phyloP scores from a whole-genome alignment of 2,797 vertebrate species.

The Poecilia velifera region DNA sequence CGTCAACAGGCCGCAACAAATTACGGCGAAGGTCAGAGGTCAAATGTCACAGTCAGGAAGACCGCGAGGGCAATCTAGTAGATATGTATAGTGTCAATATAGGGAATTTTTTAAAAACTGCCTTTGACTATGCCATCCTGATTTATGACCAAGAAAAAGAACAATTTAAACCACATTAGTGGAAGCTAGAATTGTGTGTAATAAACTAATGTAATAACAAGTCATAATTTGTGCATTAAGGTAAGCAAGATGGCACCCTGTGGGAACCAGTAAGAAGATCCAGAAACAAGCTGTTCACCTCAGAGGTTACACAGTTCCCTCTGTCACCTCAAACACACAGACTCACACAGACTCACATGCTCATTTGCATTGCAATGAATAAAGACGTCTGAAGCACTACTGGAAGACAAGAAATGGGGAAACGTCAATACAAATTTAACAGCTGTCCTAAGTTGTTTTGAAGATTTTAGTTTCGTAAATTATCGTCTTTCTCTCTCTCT shows the following conservation, averaged over 20 bases:
- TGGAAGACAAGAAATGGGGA: background rate
- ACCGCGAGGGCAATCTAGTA: slow-evolving; percentile 40
- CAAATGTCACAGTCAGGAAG: slow-evolving; percentile 66
- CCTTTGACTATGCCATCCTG: background rate
- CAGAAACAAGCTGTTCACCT: slow-evolving; percentile 5
- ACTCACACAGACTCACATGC: background rate
- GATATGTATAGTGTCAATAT: slow-evolving; percentile 29
- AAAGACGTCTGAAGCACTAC: background rate
- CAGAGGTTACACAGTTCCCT: slow-evolving; percentile 35
- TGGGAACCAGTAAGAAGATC: background rate
- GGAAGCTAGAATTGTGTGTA: background rate
- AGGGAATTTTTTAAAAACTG: slow-evolving; percentile 1
- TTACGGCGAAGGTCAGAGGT: slow-evolving; percentile 62
- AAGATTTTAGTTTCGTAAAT: background rate
- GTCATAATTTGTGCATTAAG: slow-evolving; percentile 3
- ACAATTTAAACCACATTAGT: background rate
- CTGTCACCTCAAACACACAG: slow-evolving; percentile 13
- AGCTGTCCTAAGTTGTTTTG: background rate
- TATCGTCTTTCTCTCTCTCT: no score
- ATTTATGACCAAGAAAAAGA: background rate
- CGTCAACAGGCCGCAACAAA: slow-evolving; percentile 58
- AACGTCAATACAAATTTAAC: background rate
- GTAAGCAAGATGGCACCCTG: background rate
- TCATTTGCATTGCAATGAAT: background rate
- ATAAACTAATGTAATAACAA: background rate